Evolutionary conservation across 2,888 invertebrate genomes (phyloP).

Genomic region (Pegoplata infirma): DNA sequence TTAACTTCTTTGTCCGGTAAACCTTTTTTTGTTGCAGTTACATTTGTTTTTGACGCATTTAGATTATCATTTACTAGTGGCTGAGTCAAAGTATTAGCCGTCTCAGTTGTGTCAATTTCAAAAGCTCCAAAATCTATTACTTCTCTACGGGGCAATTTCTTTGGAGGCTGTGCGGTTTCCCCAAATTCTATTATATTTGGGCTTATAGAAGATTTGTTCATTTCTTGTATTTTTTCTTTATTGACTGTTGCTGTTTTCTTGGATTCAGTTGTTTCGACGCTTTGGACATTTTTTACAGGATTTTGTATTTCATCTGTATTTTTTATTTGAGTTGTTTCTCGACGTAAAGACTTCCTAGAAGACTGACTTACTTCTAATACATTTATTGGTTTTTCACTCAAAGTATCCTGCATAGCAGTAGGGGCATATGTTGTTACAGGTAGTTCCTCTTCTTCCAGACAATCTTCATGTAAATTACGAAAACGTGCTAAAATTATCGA

Average conservation of each 20-base stretch:
- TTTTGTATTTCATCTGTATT: background rate
- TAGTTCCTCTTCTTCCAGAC: constrained; percentile 12
- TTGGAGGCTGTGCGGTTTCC: background rate
- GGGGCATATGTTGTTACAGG: background rate
- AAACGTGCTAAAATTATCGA: constrained; percentile 24
- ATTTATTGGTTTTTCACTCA: background rate
- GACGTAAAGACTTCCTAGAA: background rate
- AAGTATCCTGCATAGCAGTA: background rate
- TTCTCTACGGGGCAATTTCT: background rate
- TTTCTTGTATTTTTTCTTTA: background rate
- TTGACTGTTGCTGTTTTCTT: constrained; percentile 5
- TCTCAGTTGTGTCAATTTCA: background rate
- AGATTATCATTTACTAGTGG: background rate
- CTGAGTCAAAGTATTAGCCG: background rate
- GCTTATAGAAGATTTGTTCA: background rate
- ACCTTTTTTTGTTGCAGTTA: background rate
- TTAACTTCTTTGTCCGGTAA: background rate
- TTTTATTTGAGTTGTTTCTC: constrained; percentile 4
- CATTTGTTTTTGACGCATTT: background rate
- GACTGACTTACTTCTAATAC: background rate
- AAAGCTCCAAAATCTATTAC: background rate
- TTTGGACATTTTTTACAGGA: background rate
- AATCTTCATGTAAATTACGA: constrained; percentile 20
- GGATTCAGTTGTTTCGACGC: background rate
- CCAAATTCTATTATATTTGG: background rate